Percentiles rank a stretch among this genome's conserved stretches.
Evolutionary conservation across 2,888 invertebrate species (phyloP).

Genomic region (Ophion obscuratus): DNA sequence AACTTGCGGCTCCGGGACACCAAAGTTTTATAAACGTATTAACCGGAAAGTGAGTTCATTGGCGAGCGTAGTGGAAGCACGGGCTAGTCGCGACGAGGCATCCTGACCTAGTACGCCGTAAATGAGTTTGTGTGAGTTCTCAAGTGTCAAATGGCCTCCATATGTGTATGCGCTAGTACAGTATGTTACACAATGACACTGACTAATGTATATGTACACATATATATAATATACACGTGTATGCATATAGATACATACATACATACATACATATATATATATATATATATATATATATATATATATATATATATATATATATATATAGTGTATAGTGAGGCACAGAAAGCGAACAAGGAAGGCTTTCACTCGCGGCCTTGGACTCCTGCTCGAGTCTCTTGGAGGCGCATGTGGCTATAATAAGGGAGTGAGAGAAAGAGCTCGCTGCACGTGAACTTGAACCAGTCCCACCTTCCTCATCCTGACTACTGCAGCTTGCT

Average conservation of each 20-base stretch:
- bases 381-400: slow-evolving; percentile 75
- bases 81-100: slow-evolving; percentile 27
- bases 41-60: background rate
- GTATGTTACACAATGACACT: background rate
- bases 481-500: slow-evolving; percentile 56
- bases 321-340: slow-evolving; percentile 53
- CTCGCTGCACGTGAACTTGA: slow-evolving; percentile 78
- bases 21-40: background rate
- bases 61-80: background rate
- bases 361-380: slow-evolving; percentile 80
- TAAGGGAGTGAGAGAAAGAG: slow-evolving; percentile 43
- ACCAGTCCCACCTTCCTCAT: slow-evolving; percentile 78
- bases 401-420: slow-evolving; percentile 60
- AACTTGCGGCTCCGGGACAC: background rate
- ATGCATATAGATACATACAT: background rate
- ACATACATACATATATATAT: background rate
- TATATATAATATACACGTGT: background rate
- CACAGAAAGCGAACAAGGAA: slow-evolving; percentile 75
- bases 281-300: background rate
- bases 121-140: slow-evolving; percentile 28
- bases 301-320: slow-evolving; percentile 33
- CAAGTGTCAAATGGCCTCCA: slow-evolving; percentile 49
- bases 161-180: slow-evolving; percentile 6
- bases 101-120: slow-evolving; percentile 46
- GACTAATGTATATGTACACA: slow-evolving; percentile 3